phyloP scores from a whole-genome alignment of 2,797 vertebrate genomes.

The Molossus molossus region DNA sequence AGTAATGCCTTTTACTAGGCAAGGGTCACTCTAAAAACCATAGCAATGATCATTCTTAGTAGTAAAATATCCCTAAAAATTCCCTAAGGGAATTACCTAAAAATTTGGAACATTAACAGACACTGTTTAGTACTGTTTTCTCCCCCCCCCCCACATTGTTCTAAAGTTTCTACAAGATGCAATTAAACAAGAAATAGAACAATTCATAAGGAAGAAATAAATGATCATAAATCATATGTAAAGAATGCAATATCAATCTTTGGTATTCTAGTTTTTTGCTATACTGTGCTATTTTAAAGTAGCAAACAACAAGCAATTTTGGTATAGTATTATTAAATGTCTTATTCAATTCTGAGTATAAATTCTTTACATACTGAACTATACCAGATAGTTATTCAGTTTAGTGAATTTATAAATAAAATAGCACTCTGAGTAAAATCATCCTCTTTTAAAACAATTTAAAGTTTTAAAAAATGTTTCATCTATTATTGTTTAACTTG shows the following conservation, averaged over 20 bases:
- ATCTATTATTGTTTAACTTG: neutral
- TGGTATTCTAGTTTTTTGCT: conserved; percentile 16
- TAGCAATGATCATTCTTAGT: neutral
- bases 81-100: neutral
- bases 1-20: neutral
- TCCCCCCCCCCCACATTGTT: neutral
- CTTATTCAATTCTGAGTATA: neutral
- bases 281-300: conserved; percentile 20
- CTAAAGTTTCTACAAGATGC: neutral
- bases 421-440: neutral
- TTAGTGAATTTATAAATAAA: conserved; percentile 7
- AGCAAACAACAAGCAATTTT: neutral
- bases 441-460: neutral
- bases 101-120: neutral
- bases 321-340: neutral
- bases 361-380: neutral
- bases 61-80: neutral
- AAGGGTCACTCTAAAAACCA: neutral
- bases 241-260: neutral
- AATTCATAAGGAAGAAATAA: conserved; percentile 30
- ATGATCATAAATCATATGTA: neutral
- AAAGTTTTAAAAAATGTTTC: neutral
- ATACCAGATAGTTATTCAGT: neutral
- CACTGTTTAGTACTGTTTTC: neutral
- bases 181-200: conserved; percentile 26